Evolutionary conservation across 2,888 invertebrate species (phyloP), one percentile per base, ranked within the genome.

Genomic region (Drosophila robusta): DNA sequence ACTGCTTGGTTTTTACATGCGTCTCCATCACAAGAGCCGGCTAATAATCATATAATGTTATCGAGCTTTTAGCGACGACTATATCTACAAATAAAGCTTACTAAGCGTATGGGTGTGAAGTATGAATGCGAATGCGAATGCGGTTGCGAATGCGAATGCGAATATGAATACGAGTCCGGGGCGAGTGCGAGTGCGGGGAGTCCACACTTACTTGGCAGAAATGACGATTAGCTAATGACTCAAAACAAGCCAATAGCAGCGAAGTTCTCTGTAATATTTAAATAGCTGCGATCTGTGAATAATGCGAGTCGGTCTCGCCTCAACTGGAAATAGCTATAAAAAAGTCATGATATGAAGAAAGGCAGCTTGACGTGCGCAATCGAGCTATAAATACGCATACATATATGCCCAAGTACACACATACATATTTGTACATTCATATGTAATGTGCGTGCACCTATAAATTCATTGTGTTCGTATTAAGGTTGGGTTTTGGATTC

Each of bases 91-190:
- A 58, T 46, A 64, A 54, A 64, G 50, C 56, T 44, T 22, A 41
- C 41, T 65, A 74, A 74, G 70, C 70, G 60, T 44, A 8, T 18
- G 46, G 26, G 70, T 74, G 60, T 45, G 56, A 61, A 68, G 12
- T 34, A 36, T 46, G 16, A 49, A 36, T 16, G 18, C 18, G 24
- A 32, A 11, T 63, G 16, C 41, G 69, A 42, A n/a, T 57, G 6
- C n/a, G 36, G 39, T 0, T 46, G 7, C 2, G 39, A 16, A 16
- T 50, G 11, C 1, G 29, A 2, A 16, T 0, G 16, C n/a, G 18
- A n/a, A 24, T 34, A 24, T 11, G 50, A n/a, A n/a, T n/a, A n/a
- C n/a, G n/a, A n/a, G n/a, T n/a, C n/a, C n/a, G n/a, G n/a, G n/a
- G 7, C 2, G 39, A 16, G 22, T 50, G 11, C 1, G 29, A 2